phyloP scores from a whole-genome alignment of 30 jellyfish, hydroid and myxozoan species.

The Hydra vulgaris region DNA sequence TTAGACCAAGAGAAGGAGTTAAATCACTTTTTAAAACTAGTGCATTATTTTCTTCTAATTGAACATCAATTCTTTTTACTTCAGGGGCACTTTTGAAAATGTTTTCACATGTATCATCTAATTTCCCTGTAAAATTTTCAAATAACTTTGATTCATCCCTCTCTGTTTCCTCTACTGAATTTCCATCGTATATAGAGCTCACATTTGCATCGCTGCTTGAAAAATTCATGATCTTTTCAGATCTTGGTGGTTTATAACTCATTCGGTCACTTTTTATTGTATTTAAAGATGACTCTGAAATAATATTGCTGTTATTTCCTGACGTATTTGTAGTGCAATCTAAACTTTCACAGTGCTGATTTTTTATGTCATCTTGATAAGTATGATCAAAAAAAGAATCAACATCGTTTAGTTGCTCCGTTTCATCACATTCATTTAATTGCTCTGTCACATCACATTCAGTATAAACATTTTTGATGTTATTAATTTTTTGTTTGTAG shows the following conservation, averaged over 20 bases:
- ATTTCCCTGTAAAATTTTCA: neutral
- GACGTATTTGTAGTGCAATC: no score
- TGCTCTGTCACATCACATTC: constrained; percentile 12
- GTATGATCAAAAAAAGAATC: neutral
- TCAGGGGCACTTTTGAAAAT: no score
- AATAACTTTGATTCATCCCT: neutral
- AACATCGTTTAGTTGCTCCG: neutral
- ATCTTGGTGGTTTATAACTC: no score
- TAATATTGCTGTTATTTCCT: no score
- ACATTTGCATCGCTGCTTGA: no score
- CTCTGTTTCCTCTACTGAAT: neutral
- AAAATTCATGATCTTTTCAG: no score
- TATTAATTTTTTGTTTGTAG: constrained; percentile 1
- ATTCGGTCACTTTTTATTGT: no score
- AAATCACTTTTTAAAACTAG: no score
- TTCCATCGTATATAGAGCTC: no score
- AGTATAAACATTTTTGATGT: constrained; percentile 10
- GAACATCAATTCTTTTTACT: neutral
- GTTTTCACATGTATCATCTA: neutral
- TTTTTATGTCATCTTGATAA: neutral
- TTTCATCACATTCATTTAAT: neutral
- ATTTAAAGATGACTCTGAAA: no score
- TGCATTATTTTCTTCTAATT: neutral
- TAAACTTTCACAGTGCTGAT: constrained; percentile 6
- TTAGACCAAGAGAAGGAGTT: neutral